Conservation (phyloP, 2,888 invertebrate genomes). For the Cantharis nigra region DNA sequence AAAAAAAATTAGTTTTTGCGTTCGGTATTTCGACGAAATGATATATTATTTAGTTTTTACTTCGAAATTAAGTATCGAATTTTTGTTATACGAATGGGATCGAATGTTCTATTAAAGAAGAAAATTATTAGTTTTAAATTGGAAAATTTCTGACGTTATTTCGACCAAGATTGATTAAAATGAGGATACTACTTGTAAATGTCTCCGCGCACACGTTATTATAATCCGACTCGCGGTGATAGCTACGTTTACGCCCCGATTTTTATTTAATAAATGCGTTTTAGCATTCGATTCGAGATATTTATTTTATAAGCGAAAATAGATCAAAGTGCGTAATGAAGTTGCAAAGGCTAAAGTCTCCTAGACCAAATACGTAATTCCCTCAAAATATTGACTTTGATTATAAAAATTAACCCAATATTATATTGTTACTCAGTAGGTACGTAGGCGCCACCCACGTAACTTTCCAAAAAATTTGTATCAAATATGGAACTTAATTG, state of each 20-base stretch:
- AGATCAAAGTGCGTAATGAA: background rate
- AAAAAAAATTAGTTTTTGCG: background rate
- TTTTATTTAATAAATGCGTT: background rate
- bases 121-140: background rate
- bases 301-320: background rate
- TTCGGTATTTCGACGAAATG: background rate
- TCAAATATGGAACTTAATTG: slow-evolving; percentile 8
- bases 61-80: background rate
- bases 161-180: background rate
- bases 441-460: slow-evolving; percentile 8
- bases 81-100: background rate
- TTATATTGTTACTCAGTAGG: background rate
- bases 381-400: background rate
- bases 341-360: background rate
- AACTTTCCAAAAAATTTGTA: slow-evolving; percentile 15
- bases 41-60: background rate
- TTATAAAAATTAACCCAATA: background rate
- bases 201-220: background rate
- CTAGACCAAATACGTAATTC: background rate
- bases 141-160: background rate
- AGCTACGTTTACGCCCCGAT: background rate
- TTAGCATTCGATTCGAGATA: background rate
- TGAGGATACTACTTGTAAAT: background rate
- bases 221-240: background rate
- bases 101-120: background rate